These are phyloP conservation scores for Protomyctophum bolini DNA, from an alignment of 2,113 vertebrate species.

Conservation along the genomic window DNA sequence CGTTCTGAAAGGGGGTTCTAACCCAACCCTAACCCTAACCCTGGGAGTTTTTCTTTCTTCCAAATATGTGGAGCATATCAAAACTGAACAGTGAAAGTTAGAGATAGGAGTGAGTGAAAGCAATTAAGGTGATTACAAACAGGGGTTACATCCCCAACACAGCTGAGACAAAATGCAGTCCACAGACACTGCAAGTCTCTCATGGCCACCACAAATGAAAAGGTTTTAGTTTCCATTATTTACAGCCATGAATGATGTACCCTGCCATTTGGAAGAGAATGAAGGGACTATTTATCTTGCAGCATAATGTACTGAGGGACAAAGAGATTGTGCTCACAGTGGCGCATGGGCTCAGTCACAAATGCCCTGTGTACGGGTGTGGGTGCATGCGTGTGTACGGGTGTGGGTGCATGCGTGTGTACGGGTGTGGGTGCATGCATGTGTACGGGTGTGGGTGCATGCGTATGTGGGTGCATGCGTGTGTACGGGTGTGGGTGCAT, in stretches of 20 bases:
- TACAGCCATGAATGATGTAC: neutral
- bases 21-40: too few relatives aligned
- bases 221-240: slow-evolving; percentile 13
- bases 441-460: neutral
- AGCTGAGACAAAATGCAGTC: neutral
- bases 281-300: slow-evolving; percentile 16
- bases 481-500: neutral
- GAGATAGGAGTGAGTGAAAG: neutral
- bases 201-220: slow-evolving; percentile 11
- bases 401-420: neutral
- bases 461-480: too few relatives aligned
- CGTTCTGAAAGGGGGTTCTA: too few relatives aligned
- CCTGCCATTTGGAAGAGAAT: slow-evolving; percentile 6
- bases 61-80: too few relatives aligned
- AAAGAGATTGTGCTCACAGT: slow-evolving; percentile 11
- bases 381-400: neutral
- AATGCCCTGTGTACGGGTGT: slow-evolving; percentile 10
- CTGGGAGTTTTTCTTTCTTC: too few relatives aligned
- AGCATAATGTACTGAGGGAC: neutral
- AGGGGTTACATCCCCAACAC: neutral
- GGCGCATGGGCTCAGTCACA: neutral
- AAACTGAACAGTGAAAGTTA: too few relatives aligned
- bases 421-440: too few relatives aligned
- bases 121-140: neutral
- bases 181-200: neutral